These are phyloP conservation scores for Tragelaphus imberbis DNA, from an alignment of 2,113 vertebrate genomes.

Conservation along the genomic window DNA sequence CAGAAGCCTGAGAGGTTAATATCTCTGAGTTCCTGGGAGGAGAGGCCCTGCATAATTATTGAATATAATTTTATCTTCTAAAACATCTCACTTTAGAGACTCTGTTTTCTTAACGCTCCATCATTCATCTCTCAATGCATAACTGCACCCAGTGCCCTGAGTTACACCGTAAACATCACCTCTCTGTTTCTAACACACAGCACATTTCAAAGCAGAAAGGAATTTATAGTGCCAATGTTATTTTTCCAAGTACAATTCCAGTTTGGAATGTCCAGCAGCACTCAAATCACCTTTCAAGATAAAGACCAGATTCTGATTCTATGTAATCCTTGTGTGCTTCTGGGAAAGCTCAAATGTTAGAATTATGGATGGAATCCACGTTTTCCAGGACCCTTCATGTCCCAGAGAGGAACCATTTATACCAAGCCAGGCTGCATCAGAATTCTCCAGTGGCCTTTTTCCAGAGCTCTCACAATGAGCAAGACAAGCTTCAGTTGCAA, in stretches of 20 bases:
- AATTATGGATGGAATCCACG: background rate
- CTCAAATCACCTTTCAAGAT: conserved; percentile 43
- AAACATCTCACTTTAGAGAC: background rate
- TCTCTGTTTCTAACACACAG: conserved; percentile 34
- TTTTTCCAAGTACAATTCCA: conserved; percentile 49
- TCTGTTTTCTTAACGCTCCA: background rate
- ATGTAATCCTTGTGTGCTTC: background rate
- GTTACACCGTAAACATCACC: conserved; percentile 34
- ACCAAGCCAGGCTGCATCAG: background rate
- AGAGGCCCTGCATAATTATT: background rate
- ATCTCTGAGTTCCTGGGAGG: background rate
- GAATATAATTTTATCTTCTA: background rate
- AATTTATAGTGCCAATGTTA: conserved; percentile 39
- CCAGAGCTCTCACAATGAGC: background rate
- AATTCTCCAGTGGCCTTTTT: background rate
- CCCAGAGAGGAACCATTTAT: background rate
- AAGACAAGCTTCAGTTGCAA: background rate
- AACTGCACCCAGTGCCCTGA: background rate
- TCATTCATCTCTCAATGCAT: background rate
- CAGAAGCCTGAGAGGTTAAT: background rate
- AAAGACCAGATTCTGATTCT: conserved; percentile 39
- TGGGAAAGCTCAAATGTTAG: conserved; percentile 2
- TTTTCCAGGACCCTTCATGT: background rate
- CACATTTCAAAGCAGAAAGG: conserved; percentile 49
- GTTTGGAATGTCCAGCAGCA: conserved; percentile 14